A percentile compares a stretch with the other conserved stretches of the same genome.
Evolutionary conservation across 2,113 vertebrate species (phyloP).

Genomic region (Grantiella picta): DNA sequence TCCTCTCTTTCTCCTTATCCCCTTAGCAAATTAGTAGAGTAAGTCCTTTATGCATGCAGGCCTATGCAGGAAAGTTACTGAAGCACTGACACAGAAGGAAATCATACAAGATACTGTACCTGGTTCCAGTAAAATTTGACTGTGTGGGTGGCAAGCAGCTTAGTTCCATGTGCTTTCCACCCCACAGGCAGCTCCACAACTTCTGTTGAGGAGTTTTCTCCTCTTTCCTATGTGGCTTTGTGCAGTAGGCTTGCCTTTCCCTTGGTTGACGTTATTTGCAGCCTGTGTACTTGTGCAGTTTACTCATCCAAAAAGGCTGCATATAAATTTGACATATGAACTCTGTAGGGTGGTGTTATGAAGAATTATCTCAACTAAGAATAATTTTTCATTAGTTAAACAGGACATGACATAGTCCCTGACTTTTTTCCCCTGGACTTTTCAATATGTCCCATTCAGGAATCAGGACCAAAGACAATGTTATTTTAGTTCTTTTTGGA

Average conservation of each 20-base stretch:
- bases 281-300: conserved; percentile 33
- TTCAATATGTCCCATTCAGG: conserved; percentile 26
- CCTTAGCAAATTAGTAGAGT: conserved; percentile 21
- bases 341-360: conserved; percentile 18
- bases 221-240: conserved; percentile 62
- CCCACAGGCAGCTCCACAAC: conserved; percentile 63
- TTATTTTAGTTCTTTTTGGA: conserved; percentile 44
- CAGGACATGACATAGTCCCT: conserved; percentile 49
- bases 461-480: conserved; percentile 42
- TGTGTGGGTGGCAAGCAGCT: conserved; percentile 62
- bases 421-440: neutral
- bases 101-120: conserved; percentile 42
- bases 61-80: conserved; percentile 28
- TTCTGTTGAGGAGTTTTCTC: conserved; percentile 63
- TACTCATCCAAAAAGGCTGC: conserved; percentile 41
- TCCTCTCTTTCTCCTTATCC: conserved; percentile 3
- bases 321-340: conserved; percentile 49
- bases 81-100: conserved; percentile 39
- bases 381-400: conserved; percentile 52
- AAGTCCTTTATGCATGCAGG: neutral
- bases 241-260: conserved; percentile 34
- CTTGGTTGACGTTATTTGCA: conserved; percentile 33
- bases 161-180: conserved; percentile 53
- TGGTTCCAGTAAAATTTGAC: conserved; percentile 46
- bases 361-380: conserved; percentile 56